Percentiles rank a stretch among this genome's conserved stretches.
Evolutionary conservation across 2,888 invertebrate genomes (phyloP).

Genomic region (Scaptomyza polygonia): DNA sequence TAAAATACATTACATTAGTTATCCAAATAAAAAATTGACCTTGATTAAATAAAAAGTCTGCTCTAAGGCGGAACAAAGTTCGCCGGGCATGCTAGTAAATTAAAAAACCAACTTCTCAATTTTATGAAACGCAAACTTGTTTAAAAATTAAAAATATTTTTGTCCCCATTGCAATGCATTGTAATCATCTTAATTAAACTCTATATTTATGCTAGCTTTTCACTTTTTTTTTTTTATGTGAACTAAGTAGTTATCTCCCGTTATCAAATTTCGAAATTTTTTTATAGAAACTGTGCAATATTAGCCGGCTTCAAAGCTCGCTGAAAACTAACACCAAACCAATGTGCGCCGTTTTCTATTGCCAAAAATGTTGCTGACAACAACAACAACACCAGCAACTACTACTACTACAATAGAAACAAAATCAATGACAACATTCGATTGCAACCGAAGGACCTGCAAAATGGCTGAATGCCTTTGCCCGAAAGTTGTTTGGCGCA

Average conservation of each 20-base stretch:
- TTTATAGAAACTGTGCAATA: not conserved
- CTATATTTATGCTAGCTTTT: not conserved
- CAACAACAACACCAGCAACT: constrained; percentile 1
- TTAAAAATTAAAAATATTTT: no score
- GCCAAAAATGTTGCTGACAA: constrained; percentile 24
- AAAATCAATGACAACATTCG: not conserved
- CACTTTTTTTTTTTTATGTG: not conserved
- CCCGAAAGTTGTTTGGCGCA: constrained; percentile 43
- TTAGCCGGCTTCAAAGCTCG: constrained; percentile 5
- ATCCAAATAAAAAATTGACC: no score
- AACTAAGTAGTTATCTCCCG: not conserved
- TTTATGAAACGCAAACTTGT: no score
- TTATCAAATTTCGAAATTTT: not conserved
- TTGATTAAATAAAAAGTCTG: no score
- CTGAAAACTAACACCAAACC: constrained; percentile 34
- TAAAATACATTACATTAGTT: no score
- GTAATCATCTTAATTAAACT: no score
- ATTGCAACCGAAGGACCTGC: constrained; percentile 4
- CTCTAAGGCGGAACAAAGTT: no score
- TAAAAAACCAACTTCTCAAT: no score
- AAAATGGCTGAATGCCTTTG: constrained; percentile 25
- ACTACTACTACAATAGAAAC: not conserved
- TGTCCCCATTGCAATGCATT: no score
- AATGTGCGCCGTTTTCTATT: constrained; percentile 51
- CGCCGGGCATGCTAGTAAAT: no score